Conservation (phyloP, 53 echinoderm and acorn worm species). For the Patiria pectinifera region DNA sequence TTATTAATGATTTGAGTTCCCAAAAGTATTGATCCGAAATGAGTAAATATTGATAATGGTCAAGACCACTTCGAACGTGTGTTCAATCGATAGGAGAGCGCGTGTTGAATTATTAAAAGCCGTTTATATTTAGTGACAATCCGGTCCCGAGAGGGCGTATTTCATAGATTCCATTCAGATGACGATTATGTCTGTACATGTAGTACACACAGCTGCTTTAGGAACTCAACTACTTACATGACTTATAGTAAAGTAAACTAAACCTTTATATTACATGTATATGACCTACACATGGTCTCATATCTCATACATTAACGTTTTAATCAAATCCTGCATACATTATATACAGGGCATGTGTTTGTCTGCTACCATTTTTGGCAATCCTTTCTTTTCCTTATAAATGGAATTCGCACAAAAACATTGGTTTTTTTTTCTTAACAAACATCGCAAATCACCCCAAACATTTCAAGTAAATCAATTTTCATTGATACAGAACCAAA, state of each 20-base stretch:
- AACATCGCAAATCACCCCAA: too few relatives aligned
- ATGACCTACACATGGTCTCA: too few relatives aligned
- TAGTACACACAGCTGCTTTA: not conserved
- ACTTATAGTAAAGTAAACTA: not conserved
- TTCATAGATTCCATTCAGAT: conserved; percentile 2
- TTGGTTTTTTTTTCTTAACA: too few relatives aligned
- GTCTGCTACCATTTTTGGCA: too few relatives aligned
- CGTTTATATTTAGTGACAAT: not conserved
- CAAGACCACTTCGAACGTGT: not conserved
- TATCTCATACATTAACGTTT: too few relatives aligned
- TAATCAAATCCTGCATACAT: too few relatives aligned
- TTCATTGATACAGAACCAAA: too few relatives aligned
- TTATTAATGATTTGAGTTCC: not conserved
- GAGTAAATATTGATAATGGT: conserved; percentile 6
- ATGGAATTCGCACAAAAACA: too few relatives aligned
- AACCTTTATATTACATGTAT: too few relatives aligned
- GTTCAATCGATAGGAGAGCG: not conserved
- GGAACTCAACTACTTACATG: not conserved
- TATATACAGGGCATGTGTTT: too few relatives aligned
- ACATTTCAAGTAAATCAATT: too few relatives aligned
- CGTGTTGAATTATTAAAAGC: conserved; percentile 10
- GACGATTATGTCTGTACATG: not conserved
- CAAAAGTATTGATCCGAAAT: not conserved
- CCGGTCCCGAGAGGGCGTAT: conserved; percentile 29
- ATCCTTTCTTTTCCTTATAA: too few relatives aligned